phyloP scores from a whole-genome alignment of 2,113 vertebrate genomes.

The Rana temporaria region DNA sequence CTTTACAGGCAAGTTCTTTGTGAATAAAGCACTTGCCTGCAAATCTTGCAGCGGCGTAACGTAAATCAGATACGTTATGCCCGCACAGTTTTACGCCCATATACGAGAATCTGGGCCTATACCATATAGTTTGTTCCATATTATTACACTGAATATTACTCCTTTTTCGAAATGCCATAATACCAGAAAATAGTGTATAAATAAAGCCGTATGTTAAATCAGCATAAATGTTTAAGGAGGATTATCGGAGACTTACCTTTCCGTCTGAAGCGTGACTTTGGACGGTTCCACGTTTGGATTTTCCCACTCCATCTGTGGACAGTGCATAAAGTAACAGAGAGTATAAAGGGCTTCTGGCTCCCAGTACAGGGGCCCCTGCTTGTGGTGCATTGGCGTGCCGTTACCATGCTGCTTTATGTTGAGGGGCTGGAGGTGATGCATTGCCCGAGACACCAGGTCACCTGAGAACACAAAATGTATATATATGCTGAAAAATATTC shows the following conservation, averaged over 20 bases:
- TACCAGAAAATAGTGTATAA: too few relatives aligned
- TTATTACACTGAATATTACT: too few relatives aligned
- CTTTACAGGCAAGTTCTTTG: too few relatives aligned
- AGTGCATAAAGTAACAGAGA: slow-evolving; percentile 99
- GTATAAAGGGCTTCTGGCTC: slow-evolving; percentile 94
- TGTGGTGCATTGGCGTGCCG: slow-evolving; percentile 88
- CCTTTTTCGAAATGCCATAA: too few relatives aligned
- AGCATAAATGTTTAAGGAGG: too few relatives aligned
- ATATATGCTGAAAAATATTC: background rate
- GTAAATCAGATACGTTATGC: too few relatives aligned
- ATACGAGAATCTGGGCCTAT: too few relatives aligned
- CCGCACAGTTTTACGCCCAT: too few relatives aligned
- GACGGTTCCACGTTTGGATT: slow-evolving; percentile 96
- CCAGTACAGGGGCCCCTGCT: slow-evolving; percentile 87
- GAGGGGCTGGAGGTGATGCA: slow-evolving; percentile 94
- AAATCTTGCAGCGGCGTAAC: too few relatives aligned
- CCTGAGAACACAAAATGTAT: slow-evolving; percentile 73
- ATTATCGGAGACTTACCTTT: slow-evolving; percentile 81
- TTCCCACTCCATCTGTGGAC: slow-evolving; percentile 97
- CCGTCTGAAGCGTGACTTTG: slow-evolving; percentile 91
- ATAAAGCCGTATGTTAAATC: too few relatives aligned
- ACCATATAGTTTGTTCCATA: too few relatives aligned
- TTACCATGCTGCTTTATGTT: slow-evolving; percentile 88
- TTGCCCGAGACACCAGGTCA: slow-evolving; percentile 93
- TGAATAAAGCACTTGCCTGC: too few relatives aligned